A percentile compares a stretch with the other conserved stretches of the same genome.
These are phyloP conservation scores for Progne subis DNA, from an alignment of 2,113 vertebrate genomes.

Conservation along the genomic window DNA sequence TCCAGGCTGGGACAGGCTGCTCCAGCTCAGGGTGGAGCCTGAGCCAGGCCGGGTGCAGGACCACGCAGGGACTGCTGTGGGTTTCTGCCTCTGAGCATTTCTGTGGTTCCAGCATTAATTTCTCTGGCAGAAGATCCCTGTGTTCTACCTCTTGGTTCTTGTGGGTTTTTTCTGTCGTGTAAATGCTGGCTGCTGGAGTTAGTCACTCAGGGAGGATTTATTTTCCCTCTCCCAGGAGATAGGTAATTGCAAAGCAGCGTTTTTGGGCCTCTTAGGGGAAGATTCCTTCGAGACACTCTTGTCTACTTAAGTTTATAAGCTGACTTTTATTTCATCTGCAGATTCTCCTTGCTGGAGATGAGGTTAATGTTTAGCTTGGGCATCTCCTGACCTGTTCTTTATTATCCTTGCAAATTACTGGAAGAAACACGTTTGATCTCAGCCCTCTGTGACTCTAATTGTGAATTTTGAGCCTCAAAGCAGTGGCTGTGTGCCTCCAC, in stretches of 20 bases:
- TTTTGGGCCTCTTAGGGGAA: not conserved
- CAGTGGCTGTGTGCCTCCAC: not conserved
- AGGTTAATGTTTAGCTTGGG: not conserved
- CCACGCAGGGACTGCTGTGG: not conserved
- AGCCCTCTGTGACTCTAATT: not conserved
- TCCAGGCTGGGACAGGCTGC: not conserved
- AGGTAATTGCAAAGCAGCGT: not conserved
- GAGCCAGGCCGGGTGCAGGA: not conserved
- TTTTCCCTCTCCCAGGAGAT: not conserved
- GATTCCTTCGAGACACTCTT: not conserved
- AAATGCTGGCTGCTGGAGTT: not conserved
- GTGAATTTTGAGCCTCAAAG: not conserved
- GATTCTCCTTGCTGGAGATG: not conserved
- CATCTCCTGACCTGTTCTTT: conserved; percentile 1
- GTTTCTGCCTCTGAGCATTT: not conserved
- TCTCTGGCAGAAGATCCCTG: not conserved
- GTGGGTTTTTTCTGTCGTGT: not conserved
- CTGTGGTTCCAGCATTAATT: not conserved
- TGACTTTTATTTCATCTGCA: conserved; percentile 9
- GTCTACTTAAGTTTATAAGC: conserved; percentile 5
- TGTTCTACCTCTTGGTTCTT: not conserved
- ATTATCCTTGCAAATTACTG: not conserved
- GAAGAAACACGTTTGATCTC: not conserved
- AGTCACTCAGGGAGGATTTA: not conserved
- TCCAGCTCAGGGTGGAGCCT: not conserved